Conservation (phyloP, 1,140 invertebrate genomes). For the Apis laboriosa region DNA sequence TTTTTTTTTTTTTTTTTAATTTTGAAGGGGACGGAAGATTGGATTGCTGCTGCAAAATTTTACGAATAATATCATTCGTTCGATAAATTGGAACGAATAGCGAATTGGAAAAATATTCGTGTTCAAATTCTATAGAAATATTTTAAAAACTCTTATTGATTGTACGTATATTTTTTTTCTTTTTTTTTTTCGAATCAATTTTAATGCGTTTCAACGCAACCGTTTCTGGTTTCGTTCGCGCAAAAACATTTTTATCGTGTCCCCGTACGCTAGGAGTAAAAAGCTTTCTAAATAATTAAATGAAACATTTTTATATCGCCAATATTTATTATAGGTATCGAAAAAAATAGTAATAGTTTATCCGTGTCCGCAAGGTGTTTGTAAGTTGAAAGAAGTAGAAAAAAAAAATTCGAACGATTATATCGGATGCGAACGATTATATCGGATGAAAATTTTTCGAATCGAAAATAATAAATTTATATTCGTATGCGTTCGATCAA, state of each 20-base stretch:
- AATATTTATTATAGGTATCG: background rate
- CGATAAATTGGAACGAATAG: background rate
- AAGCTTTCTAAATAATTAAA: constrained; percentile 19
- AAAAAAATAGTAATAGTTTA: background rate
- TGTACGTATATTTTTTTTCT: too few relatives aligned
- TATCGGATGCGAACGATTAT: too few relatives aligned
- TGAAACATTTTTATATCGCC: background rate
- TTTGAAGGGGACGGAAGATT: too few relatives aligned
- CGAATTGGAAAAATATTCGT: background rate
- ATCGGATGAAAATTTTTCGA: too few relatives aligned
- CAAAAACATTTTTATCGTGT: background rate
- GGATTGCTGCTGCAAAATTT: background rate
- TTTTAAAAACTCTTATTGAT: background rate
- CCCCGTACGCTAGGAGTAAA: background rate
- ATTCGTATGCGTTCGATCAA: too few relatives aligned
- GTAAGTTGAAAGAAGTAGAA: background rate
- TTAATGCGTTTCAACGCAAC: background rate
- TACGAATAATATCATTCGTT: background rate
- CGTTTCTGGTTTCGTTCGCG: background rate
- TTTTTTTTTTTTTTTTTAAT: too few relatives aligned
- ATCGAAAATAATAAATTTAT: too few relatives aligned
- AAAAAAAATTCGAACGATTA: background rate
- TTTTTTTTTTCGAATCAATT: background rate
- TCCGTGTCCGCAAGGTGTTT: background rate
- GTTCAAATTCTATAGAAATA: background rate